Base-by-base conservation (phyloP, 1,140 invertebrate species). In the Sminthurinus signatus region DNA sequence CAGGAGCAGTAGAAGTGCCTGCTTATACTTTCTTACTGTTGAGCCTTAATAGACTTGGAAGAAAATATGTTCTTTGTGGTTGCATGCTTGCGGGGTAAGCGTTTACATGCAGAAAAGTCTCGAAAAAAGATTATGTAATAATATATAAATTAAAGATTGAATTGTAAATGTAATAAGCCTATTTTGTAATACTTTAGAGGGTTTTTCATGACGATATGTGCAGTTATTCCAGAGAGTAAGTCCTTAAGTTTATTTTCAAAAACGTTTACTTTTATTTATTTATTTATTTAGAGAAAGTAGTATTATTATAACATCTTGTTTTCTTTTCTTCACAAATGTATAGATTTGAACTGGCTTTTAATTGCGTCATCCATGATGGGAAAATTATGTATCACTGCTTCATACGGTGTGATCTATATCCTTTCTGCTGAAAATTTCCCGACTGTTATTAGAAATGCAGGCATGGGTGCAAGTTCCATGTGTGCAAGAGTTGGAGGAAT, bases 391-490 rank as follows among this genome's bases (percentile, higher is more conserved):
- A 89, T 91, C 56, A 89, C 88, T 0, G 83, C 87, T 0, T 87
- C 87, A 8, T 92, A 88, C 73, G 86, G 85, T 29, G 83, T 88
- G 1, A 83, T 91, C 31, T 91, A 90, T 72, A 81, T 91, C 46
- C 89, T 87, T 73, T 86, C 89, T 12, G 84, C 85, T 5, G 89
- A 93, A 78, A 85, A 90, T 73, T 91, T 89, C 72, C 89, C 90
- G 1, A 92, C 90, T 1, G 84, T 88, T 8, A 84, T 93, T 42
- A 79, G 90, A 15, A 69, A 69, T 56, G 63, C 55, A 19, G 64
- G 64, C n/a, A 54, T 69, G 25, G 67, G 67, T 4, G 63, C 86
- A 2, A 82, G 86, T 44, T 91, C 88, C 0, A 88, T 86, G 66
- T 85, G 83, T 65, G 89, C 88, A 8, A 77, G 89, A 60, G 76